Evolutionary conservation across 2,888 invertebrate genomes (phyloP).

Genomic region (Andrena praecox): DNA sequence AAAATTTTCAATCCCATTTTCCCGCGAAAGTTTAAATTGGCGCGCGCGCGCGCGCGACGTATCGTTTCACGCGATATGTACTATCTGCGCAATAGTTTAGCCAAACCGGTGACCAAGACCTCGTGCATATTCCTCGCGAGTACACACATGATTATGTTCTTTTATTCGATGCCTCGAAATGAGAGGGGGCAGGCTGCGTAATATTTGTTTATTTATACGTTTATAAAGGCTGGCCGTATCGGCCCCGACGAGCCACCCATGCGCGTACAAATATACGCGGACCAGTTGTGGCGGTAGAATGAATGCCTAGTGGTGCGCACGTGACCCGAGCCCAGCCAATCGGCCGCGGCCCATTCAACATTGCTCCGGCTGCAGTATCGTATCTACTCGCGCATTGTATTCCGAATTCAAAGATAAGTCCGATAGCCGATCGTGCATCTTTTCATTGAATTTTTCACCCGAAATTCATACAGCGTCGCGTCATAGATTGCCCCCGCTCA

Average conservation of each 20-base stretch:
- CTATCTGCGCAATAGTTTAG: too few species aligned
- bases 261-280: constrained; percentile 60
- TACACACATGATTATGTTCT: neutral
- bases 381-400: constrained; percentile 42
- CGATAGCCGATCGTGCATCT: constrained; percentile 13
- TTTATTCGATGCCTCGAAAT: neutral
- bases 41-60: too few species aligned
- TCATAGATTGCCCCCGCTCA: neutral
- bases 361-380: constrained; percentile 58
- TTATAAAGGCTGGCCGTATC: constrained; percentile 17
- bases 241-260: constrained; percentile 46
- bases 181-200: neutral
- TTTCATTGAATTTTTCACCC: constrained; percentile 18
- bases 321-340: constrained; percentile 72
- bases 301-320: constrained; percentile 70
- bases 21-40: too few species aligned
- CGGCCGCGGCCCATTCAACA: constrained; percentile 71
- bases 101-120: too few species aligned
- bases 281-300: constrained; percentile 71
- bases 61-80: too few species aligned
- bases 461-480: constrained; percentile 2
- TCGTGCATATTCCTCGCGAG: too few species aligned
- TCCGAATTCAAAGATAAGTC: constrained; percentile 35
- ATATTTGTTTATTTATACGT: neutral
- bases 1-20: too few species aligned